Conservation (phyloP, 2,797 vertebrate genomes). For the Amphiprion clarkii region DNA sequence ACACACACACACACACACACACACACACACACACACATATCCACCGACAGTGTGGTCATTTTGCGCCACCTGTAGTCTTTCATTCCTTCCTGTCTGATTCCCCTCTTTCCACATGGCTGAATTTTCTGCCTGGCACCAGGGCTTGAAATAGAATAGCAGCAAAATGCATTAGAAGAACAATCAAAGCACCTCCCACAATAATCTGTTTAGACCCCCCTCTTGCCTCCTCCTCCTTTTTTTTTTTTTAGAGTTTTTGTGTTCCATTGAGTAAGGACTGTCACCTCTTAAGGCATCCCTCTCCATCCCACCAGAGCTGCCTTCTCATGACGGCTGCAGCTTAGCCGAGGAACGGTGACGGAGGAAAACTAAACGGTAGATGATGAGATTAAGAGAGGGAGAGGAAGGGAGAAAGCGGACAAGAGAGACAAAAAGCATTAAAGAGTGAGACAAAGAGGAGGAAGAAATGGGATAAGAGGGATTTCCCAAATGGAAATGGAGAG, state of each 20-base stretch:
- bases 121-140: constrained; percentile 53
- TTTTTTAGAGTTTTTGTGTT: constrained; percentile 34
- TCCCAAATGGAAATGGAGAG: constrained; percentile 54
- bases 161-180: constrained; percentile 61
- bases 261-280: constrained; percentile 27
- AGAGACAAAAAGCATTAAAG: constrained; percentile 17
- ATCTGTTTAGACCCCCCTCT: constrained; percentile 42
- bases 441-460: constrained; percentile 20
- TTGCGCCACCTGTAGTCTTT: constrained; percentile 12
- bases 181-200: constrained; percentile 43
- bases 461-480: constrained; percentile 47
- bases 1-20: constrained; percentile 5
- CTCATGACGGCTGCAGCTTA: constrained; percentile 15
- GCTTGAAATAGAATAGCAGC: constrained; percentile 55
- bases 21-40: neutral
- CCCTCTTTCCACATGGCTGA: constrained; percentile 38
- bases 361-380: constrained; percentile 48
- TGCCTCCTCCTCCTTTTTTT: neutral
- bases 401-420: constrained; percentile 9
- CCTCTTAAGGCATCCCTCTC: constrained; percentile 13
- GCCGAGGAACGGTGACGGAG: constrained; percentile 26
- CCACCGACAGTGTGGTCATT: neutral
- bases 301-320: constrained; percentile 16
- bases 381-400: constrained; percentile 43
- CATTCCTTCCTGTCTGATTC: constrained; percentile 11